Conservation (phyloP, 2,888 invertebrate species). For the Tachina grossa region DNA sequence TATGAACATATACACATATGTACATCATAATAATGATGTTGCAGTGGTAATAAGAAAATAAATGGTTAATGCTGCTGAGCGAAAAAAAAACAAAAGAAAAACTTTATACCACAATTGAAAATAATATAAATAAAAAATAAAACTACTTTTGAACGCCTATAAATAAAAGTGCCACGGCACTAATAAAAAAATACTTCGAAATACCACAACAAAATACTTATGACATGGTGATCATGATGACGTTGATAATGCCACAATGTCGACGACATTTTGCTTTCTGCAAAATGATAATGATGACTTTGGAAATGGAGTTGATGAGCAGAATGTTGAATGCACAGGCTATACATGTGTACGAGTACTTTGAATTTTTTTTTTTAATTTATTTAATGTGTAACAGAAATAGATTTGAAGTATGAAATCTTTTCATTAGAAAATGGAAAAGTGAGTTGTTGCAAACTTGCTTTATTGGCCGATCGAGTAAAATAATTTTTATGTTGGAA, state of each 20-base stretch:
- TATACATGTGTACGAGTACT: neutral
- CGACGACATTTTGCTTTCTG: constrained; percentile 8
- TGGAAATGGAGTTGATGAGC: constrained; percentile 12
- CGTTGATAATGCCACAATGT: constrained; percentile 25
- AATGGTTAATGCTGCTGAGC: neutral
- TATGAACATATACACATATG: neutral
- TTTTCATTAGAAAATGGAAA: constrained; percentile 57
- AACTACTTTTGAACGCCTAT: constrained; percentile 41
- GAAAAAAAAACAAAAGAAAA: neutral
- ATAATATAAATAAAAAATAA: constrained; percentile 20
- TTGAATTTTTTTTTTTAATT: neutral
- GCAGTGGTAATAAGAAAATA: constrained; percentile 15
- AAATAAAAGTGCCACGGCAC: neutral
- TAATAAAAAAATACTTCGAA: constrained; percentile 49
- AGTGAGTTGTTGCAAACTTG: constrained; percentile 1
- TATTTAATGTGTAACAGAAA: constrained; percentile 34
- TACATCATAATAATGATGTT: constrained; percentile 25
- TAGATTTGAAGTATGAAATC: constrained; percentile 36
- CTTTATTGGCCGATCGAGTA: constrained; percentile 10
- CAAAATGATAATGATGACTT: constrained; percentile 39
- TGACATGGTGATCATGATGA: constrained; percentile 63
- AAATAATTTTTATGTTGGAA: constrained; percentile 52
- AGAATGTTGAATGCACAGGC: constrained; percentile 1
- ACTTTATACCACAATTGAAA: constrained; percentile 50
- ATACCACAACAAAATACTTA: constrained; percentile 70